Conservation (phyloP, 2,797 vertebrate genomes). For the Choloepus didactylus region DNA sequence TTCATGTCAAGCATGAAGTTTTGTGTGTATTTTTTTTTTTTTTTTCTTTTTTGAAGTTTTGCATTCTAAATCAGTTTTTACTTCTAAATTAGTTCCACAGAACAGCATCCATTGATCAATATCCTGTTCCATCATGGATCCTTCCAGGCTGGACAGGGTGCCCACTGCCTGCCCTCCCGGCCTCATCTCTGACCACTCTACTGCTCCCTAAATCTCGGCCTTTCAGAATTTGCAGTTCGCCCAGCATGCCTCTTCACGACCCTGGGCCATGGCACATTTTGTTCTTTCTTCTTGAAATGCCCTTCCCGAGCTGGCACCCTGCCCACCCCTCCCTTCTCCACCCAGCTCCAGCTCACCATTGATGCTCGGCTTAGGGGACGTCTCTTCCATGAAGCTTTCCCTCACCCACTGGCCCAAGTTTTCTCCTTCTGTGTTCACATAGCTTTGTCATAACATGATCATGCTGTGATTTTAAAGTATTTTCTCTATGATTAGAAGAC, state of each 20-base stretch:
- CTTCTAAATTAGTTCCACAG: slow-evolving; percentile 29
- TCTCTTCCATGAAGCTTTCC: neutral
- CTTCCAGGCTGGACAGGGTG: neutral
- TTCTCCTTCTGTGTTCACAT: neutral
- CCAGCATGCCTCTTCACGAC: neutral
- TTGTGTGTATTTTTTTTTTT: too few species aligned
- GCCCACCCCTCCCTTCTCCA: fast-evolving
- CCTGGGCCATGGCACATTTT: fast-evolving
- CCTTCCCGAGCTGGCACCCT: neutral
- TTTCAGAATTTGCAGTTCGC: neutral
- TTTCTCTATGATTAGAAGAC: neutral
- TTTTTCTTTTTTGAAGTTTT: neutral
- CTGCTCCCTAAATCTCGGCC: neutral
- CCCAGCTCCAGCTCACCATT: neutral
- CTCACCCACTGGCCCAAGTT: neutral
- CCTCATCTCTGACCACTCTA: neutral
- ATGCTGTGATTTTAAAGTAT: neutral
- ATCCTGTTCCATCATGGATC: neutral
- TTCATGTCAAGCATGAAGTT: neutral
- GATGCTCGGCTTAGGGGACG: fast-evolving
- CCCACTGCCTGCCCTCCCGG: neutral
- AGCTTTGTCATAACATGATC: neutral
- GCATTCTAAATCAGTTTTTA: slow-evolving; percentile 53
- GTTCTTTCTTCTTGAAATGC: neutral
- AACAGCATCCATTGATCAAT: neutral